These are phyloP conservation scores for Emydocephalus ijimae DNA, from an alignment of 2,113 vertebrate genomes.

Conservation along the genomic window DNA sequence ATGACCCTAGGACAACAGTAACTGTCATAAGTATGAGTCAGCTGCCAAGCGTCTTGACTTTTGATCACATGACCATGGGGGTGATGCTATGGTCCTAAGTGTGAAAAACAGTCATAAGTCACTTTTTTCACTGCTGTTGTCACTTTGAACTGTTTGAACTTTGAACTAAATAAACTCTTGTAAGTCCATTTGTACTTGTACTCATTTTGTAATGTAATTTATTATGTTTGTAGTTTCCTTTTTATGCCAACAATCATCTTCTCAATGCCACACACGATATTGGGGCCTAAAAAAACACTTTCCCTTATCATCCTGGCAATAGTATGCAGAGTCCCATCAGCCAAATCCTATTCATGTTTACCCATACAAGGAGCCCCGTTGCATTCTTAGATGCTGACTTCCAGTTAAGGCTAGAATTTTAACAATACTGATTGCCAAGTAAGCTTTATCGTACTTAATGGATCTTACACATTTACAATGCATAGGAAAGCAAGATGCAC, in stretches of 20 bases:
- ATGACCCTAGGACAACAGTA: too few relatives aligned
- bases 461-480: neutral
- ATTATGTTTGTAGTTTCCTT: neutral
- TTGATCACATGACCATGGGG: too few relatives aligned
- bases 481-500: neutral
- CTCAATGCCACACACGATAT: too few relatives aligned
- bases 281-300: neutral
- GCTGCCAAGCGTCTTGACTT: too few relatives aligned
- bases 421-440: neutral
- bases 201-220: too few relatives aligned
- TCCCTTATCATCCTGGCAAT: neutral
- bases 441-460: neutral
- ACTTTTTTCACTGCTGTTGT: too few relatives aligned
- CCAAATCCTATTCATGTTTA: neutral
- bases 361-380: neutral
- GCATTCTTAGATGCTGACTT: neutral
- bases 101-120: too few relatives aligned
- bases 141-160: too few relatives aligned
- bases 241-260: neutral
- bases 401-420: neutral
- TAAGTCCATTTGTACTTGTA: too few relatives aligned
- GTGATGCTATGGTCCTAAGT: too few relatives aligned
- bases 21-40: too few relatives aligned
- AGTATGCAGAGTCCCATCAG: neutral
- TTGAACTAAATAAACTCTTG: too few relatives aligned